These are phyloP conservation scores for Catharus bicknelli DNA, from an alignment of 2,113 vertebrate species.

Conservation along the genomic window DNA sequence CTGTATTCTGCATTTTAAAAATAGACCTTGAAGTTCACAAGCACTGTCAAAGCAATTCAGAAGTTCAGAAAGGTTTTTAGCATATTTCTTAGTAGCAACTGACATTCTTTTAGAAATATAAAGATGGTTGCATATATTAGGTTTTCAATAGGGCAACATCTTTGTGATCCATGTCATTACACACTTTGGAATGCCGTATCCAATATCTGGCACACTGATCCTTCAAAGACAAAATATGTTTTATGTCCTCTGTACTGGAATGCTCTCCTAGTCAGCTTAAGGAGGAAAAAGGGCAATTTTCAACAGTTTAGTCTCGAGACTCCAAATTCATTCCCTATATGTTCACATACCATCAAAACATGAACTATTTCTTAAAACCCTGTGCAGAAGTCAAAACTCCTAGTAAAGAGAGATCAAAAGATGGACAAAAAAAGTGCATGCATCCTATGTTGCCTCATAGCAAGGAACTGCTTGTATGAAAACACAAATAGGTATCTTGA, in stretches of 20 bases:
- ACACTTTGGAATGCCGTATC: conserved; percentile 7
- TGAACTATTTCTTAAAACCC: neutral
- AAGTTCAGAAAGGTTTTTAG: conserved; percentile 42
- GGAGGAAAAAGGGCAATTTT: neutral
- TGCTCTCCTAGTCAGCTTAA: neutral
- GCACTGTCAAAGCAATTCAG: conserved; percentile 33
- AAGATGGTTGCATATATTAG: conserved; percentile 30
- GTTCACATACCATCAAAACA: neutral
- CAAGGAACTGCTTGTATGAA: neutral
- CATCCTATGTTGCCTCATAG: neutral
- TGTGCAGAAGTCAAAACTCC: neutral
- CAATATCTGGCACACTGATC: neutral
- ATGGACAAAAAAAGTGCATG: neutral
- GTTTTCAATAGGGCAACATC: conserved; percentile 23
- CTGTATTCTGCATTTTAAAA: conserved; percentile 10
- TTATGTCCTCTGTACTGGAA: neutral
- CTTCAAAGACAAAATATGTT: conserved; percentile 21
- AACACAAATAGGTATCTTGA: neutral
- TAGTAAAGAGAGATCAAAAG: neutral
- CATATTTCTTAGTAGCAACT: conserved; percentile 39
- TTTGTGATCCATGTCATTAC: conserved; percentile 4
- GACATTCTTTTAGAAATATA: conserved; percentile 35
- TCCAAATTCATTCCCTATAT: neutral
- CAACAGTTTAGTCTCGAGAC: neutral
- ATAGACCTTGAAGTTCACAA: conserved; percentile 25